Percentiles rank a stretch among this genome's conserved stretches.
Conservation (phyloP, 2,888 invertebrate species). For the Taenaris catops region DNA sequence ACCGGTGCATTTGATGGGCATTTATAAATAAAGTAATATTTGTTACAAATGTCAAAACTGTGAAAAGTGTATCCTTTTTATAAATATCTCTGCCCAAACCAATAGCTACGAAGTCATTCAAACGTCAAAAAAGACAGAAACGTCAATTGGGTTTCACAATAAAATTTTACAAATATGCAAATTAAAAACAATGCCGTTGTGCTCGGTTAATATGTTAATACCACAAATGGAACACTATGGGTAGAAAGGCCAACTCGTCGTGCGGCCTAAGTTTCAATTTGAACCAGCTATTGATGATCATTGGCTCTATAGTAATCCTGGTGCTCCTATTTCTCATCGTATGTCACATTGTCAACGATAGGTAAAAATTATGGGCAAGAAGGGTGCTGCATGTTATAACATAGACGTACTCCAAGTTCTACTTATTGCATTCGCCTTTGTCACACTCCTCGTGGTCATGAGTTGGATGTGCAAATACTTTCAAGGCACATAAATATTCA, state of each 20-base stretch:
- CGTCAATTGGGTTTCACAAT: constrained; percentile 1
- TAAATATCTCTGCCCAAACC: background rate
- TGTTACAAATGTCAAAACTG: too few relatives aligned
- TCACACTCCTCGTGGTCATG: constrained; percentile 47
- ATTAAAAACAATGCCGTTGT: constrained; percentile 3
- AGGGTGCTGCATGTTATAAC: constrained; percentile 29
- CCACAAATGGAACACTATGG: constrained; percentile 28
- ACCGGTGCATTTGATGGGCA: too few relatives aligned
- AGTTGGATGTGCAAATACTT: constrained; percentile 62
- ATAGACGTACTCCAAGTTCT: constrained; percentile 47
- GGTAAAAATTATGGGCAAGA: constrained; percentile 25
- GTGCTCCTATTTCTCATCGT: constrained; percentile 52
- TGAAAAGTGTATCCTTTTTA: background rate
- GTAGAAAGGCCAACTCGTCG: constrained; percentile 14
- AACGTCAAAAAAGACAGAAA: too few relatives aligned
- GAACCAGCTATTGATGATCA: constrained; percentile 53
- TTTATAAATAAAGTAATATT: too few relatives aligned
- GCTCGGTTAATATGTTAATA: constrained; percentile 11
- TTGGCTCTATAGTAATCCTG: constrained; percentile 52
- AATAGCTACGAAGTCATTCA: too few relatives aligned
- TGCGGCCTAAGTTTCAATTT: constrained; percentile 44
- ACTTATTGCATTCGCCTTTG: constrained; percentile 50
- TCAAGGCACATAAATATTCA: constrained; percentile 30
- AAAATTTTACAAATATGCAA: constrained; percentile 14
- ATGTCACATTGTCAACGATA: constrained; percentile 51